Percentiles rank a stretch among this genome's conserved stretches.
phyloP scores from a whole-genome alignment of 2,113 vertebrate genomes.

The Sander lucioperca region DNA sequence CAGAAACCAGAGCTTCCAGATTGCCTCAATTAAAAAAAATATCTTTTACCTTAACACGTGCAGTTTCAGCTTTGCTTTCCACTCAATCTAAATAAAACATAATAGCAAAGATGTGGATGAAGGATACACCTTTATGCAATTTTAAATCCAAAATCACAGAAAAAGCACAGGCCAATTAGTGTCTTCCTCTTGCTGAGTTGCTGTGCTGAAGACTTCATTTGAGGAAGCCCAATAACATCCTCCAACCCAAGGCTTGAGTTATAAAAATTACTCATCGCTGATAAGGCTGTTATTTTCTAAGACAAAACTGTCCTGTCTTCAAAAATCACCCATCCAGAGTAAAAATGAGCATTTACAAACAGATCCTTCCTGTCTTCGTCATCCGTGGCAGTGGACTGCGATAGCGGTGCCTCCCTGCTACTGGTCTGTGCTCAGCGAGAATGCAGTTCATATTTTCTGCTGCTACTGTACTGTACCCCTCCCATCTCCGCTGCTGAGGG shows the following conservation, averaged over 20 bases:
- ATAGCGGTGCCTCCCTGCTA: slow-evolving; percentile 57
- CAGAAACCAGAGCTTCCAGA: slow-evolving; percentile 8
- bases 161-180: slow-evolving; percentile 37
- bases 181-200: slow-evolving; percentile 47
- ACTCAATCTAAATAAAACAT: slow-evolving; percentile 13
- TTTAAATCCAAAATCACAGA: slow-evolving; percentile 39
- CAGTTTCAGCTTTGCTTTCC: slow-evolving; percentile 28
- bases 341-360: slow-evolving; percentile 12
- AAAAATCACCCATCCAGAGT: slow-evolving; percentile 43
- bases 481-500: slow-evolving; percentile 58
- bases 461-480: slow-evolving; percentile 69
- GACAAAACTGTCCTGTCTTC: slow-evolving; percentile 31
- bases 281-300: slow-evolving; percentile 22
- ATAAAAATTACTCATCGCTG: slow-evolving; percentile 34
- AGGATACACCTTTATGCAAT: slow-evolving; percentile 9
- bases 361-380: slow-evolving; percentile 36
- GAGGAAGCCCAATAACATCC: slow-evolving; percentile 29
- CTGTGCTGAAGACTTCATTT: slow-evolving; percentile 38
- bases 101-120: slow-evolving; percentile 7
- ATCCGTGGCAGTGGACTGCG: slow-evolving; percentile 50
- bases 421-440: slow-evolving; percentile 67
- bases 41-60: slow-evolving; percentile 20
- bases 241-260: slow-evolving; percentile 13
- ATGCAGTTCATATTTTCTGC: slow-evolving; percentile 75
- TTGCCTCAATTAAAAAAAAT: slow-evolving; percentile 8